phyloP scores from a whole-genome alignment of 2,113 vertebrate genomes.

The Sinocyclocheilus maitianheensis region DNA sequence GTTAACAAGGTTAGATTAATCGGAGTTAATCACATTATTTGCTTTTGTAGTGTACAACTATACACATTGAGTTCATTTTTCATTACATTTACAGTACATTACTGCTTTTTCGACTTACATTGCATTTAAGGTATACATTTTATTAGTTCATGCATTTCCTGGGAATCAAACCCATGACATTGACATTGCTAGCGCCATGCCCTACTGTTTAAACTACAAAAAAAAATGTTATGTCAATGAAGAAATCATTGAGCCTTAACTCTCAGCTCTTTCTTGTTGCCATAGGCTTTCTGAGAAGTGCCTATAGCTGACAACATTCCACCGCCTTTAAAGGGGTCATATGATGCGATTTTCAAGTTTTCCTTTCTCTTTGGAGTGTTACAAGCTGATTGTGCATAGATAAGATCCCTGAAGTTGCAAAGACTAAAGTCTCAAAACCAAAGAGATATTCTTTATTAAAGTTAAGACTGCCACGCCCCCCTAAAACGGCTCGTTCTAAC shows the following conservation, averaged over 20 bases:
- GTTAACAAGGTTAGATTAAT: conserved; percentile 3
- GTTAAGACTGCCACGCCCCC: no score
- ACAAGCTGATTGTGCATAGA: no score
- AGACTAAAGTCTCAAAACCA: no score
- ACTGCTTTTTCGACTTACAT: neutral
- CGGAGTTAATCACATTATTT: neutral
- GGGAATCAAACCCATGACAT: neutral
- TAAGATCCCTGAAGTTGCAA: no score
- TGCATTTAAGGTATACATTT: neutral
- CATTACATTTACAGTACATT: neutral
- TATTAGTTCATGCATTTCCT: neutral
- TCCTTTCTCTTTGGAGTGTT: no score
- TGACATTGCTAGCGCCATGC: neutral
- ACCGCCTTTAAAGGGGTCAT: neutral
- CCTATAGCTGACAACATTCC: conserved; percentile 8
- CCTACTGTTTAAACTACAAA: neutral
- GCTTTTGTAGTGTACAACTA: neutral
- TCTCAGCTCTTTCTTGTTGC: neutral
- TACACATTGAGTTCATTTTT: neutral
- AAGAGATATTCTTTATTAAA: no score
- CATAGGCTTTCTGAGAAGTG: neutral
- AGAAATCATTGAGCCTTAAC: neutral
- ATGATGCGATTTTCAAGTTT: no score
- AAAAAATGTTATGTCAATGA: neutral
- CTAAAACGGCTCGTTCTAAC: no score